A percentile compares a stretch with the other conserved stretches of the same genome.
phyloP scores from a whole-genome alignment of 2,113 vertebrate genomes.

The Notothenia rossii region DNA sequence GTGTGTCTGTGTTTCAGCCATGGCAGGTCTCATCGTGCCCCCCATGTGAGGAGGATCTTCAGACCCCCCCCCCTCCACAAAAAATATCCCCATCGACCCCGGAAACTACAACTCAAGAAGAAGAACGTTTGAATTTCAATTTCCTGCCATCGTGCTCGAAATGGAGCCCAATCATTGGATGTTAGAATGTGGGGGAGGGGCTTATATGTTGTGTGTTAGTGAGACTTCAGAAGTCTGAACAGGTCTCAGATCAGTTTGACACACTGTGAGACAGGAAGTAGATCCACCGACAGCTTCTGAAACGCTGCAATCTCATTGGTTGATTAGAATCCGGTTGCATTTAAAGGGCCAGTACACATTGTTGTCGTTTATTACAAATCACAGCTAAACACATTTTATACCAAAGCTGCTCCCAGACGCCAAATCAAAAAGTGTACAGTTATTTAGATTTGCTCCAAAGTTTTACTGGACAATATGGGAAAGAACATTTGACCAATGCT shows the following conservation, averaged over 20 bases:
- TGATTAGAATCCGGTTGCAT: neutral
- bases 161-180: neutral
- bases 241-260: constrained; percentile 50
- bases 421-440: too few species aligned
- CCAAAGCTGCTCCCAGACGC: too few species aligned
- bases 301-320: neutral
- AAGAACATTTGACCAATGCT: too few species aligned
- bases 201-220: constrained; percentile 14
- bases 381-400: neutral
- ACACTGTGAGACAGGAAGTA: constrained; percentile 66
- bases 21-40: constrained; percentile 88
- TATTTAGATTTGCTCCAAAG: too few species aligned
- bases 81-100: constrained; percentile 40
- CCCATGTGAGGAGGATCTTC: constrained; percentile 83
- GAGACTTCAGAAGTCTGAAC: constrained; percentile 39
- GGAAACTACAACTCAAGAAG: neutral
- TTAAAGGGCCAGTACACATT: neutral
- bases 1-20: constrained; percentile 73
- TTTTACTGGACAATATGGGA: too few species aligned
- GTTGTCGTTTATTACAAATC: neutral
- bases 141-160: too few species aligned
- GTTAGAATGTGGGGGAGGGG: neutral
- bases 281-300: constrained; percentile 48
- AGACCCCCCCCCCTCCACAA: constrained; percentile 32
- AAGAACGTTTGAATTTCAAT: neutral